Conservation (phyloP, 2,113 vertebrate genomes). For the Noturus placidus region DNA sequence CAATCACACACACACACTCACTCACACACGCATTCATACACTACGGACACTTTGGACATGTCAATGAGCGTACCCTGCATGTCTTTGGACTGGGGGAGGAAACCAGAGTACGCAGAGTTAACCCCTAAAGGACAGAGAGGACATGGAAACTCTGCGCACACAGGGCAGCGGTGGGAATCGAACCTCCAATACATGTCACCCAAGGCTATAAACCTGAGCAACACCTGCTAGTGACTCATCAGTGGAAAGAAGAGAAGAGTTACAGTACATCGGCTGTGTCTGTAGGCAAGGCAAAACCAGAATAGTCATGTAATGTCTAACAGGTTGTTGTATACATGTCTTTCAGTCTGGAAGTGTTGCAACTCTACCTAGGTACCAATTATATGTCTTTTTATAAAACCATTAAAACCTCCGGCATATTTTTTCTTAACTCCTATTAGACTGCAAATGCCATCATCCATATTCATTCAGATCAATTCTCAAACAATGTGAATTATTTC, state of each 20-base stretch:
- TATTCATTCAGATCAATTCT: neutral
- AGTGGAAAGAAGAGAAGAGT: conserved; percentile 57
- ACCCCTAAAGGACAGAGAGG: no score
- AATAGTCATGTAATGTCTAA: conserved; percentile 27
- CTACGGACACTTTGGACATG: no score
- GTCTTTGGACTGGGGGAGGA: no score
- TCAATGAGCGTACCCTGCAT: no score
- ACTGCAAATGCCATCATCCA: no score
- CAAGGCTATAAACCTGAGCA: conserved; percentile 21
- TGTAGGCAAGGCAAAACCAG: conserved; percentile 19
- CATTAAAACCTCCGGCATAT: neutral
- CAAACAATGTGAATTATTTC: neutral
- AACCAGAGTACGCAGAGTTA: no score
- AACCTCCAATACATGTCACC: neutral
- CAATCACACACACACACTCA: no score
- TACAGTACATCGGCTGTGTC: conserved; percentile 7
- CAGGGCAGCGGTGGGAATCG: no score
- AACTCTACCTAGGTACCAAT: conserved; percentile 1
- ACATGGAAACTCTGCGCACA: no score
- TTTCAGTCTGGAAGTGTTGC: neutral
- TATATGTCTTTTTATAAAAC: conserved; percentile 12
- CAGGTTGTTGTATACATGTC: conserved; percentile 20
- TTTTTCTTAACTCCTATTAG: neutral
- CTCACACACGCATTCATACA: no score
- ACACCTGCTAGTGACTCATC: conserved; percentile 35